These are phyloP conservation scores for Cryptocephalus moraei DNA, from an alignment of 2,888 invertebrate species.

Conservation along the genomic window DNA sequence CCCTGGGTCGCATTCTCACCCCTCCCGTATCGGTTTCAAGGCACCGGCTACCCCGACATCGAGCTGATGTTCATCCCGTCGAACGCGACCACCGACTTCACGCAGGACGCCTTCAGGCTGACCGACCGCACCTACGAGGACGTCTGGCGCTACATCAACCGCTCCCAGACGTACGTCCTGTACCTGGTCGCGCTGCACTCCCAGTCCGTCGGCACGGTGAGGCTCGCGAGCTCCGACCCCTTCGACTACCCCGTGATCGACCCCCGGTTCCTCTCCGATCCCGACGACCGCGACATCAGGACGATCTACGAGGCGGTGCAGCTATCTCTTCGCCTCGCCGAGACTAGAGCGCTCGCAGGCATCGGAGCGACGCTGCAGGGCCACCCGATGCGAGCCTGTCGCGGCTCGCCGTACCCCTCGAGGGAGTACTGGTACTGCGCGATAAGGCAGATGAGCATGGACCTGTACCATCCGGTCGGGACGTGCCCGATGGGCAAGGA, in stretches of 20 bases:
- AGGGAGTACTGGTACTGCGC: constrained; percentile 16
- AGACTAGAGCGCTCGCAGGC: constrained; percentile 42
- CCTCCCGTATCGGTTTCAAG: constrained; percentile 7
- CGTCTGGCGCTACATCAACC: constrained; percentile 29
- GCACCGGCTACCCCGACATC: constrained; percentile 16
- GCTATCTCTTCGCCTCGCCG: constrained; percentile 34
- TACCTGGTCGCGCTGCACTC: constrained; percentile 12
- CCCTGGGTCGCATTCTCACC: no score
- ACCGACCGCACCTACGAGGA: constrained; percentile 21
- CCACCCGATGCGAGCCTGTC: constrained; percentile 9
- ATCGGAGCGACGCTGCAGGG: constrained; percentile 39
- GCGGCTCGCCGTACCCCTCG: constrained; percentile 3
- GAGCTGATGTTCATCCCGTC: constrained; percentile 39
- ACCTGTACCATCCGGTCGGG: constrained; percentile 4
- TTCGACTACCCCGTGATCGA: constrained; percentile 44
- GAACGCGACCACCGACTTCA: constrained; percentile 20
- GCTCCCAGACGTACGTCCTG: constrained; percentile 23
- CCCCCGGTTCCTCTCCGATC: constrained; percentile 54
- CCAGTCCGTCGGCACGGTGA: constrained; percentile 12
- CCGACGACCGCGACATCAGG: constrained; percentile 37
- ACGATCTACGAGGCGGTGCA: constrained; percentile 43
- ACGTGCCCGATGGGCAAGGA: constrained; percentile 47
- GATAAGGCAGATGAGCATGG: constrained; percentile 5
- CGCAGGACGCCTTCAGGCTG: constrained; percentile 11
- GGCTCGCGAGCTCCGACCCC: constrained; percentile 11